Base-by-base conservation (phyloP, 2,888 invertebrate genomes). In the Euspilapteryx auroguttella region DNA sequence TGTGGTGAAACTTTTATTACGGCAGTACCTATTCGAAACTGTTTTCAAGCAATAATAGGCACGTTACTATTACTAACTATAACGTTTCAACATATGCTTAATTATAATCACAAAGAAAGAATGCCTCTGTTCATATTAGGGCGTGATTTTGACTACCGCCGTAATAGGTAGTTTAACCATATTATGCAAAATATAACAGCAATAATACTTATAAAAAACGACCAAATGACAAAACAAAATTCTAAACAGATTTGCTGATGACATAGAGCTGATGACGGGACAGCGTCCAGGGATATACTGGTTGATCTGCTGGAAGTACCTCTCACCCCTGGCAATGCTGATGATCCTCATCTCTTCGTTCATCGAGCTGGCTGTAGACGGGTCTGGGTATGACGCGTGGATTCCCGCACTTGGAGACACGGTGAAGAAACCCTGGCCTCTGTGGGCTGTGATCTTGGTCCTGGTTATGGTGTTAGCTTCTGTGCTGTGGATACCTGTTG, bases 251-350 rank as follows among this genome's bases (percentile, higher is more conserved):
- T 94, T 94, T 54, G 89, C 92, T 3, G 92, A 94, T 50, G 95
- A 95, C 57, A 93, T 95, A 36, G 92, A 95, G 62, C 79, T 92
- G 62, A 96, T 96, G 95, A 94, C 94, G 1, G 94, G 95, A 2
- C 84, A 83, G 25, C 80, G 92, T 13, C 94, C 94, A 0, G 87
- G 88, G 1, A 75, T 89, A 17, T 96, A 94, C 58, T 95, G 94
- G 94, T 76, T 92, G 49, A 83, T 94, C 40, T 95, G 94, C 62
- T 96, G 95, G 95, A 92, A 94, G 57, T 95, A 94, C 53, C 69
- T 95, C 8, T 92, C 94, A 2, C 95, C 95, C 0, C 49, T 87
- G 32, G 92, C 93, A 1, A 94, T 94, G 94, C 59, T 92, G 20
- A 84, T 87, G 25, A 94, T 94, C 47, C 66, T 94, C 14, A 66